Conservation (phyloP, 2,113 vertebrate species). For the Cepphus grylle region DNA sequence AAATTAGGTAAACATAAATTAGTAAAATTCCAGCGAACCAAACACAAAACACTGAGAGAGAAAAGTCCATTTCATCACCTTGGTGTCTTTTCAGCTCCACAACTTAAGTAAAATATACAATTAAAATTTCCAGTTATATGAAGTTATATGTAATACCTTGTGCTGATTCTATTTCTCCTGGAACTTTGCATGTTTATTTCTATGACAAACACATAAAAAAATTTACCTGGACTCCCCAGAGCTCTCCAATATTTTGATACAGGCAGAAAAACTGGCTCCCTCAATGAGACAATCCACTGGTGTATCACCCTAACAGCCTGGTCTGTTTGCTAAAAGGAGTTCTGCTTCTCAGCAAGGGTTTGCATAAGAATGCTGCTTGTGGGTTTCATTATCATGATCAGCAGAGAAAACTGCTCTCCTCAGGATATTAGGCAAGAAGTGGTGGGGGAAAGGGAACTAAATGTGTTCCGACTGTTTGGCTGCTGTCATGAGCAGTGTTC, state of each 20-base stretch:
- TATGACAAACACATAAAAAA: neutral
- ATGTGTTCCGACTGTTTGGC: conserved; percentile 1
- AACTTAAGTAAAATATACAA: neutral
- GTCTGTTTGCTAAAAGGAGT: neutral
- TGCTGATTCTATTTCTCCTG: neutral
- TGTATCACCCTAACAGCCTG: neutral
- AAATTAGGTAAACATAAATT: neutral
- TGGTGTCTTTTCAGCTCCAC: neutral
- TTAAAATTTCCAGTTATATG: neutral
- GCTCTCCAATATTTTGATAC: neutral
- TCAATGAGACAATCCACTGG: neutral
- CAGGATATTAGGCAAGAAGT: conserved; percentile 73
- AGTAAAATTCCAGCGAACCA: neutral
- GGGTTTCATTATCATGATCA: neutral
- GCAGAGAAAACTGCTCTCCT: conserved; percentile 10
- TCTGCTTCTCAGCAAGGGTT: neutral
- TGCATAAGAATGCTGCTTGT: neutral
- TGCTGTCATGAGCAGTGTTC: conserved; percentile 46
- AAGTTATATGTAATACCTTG: neutral
- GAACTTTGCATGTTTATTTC: neutral
- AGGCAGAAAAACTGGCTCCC: neutral
- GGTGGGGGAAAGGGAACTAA: conserved; percentile 57
- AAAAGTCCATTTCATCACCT: neutral
- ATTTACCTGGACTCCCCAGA: conserved; percentile 49
- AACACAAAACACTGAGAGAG: neutral